phyloP scores from a whole-genome alignment of 2,888 invertebrate genomes.

The Oscheius myriophilus region DNA sequence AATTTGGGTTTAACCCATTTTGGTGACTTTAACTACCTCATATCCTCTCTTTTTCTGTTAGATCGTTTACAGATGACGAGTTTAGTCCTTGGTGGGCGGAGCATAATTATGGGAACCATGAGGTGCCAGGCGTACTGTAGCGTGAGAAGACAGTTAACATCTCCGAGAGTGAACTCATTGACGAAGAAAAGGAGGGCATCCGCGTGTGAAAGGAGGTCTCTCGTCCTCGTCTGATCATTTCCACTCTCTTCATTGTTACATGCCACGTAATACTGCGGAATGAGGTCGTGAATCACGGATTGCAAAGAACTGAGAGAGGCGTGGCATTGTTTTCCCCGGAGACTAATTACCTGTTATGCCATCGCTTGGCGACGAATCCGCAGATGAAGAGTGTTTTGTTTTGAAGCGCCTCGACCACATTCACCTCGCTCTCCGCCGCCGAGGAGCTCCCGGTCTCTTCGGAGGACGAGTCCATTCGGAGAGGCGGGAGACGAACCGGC shows the following conservation, averaged over 20 bases:
- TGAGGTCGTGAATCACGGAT: conserved; percentile 49
- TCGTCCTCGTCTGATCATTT: conserved; percentile 5
- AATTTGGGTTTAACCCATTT: background rate
- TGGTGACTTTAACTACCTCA: conserved; percentile 6
- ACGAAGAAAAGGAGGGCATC: conserved; percentile 56
- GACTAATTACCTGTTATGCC: conserved; percentile 41
- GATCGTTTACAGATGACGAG: conserved; percentile 50
- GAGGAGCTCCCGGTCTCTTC: background rate
- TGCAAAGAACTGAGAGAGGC: conserved; percentile 41
- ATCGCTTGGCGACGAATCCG: conserved; percentile 47
- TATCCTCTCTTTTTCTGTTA: conserved; percentile 26
- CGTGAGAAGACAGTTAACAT: conserved; percentile 51
- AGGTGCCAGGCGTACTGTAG: conserved; percentile 61
- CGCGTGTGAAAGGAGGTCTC: conserved; percentile 35
- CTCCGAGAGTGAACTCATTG: conserved; percentile 58
- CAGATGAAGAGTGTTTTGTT: conserved; percentile 41
- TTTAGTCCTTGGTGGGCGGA: conserved; percentile 58
- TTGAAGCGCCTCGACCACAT: conserved; percentile 14
- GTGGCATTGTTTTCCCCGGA: background rate
- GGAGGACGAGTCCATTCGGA: conserved; percentile 3
- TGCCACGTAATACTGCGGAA: conserved; percentile 54
- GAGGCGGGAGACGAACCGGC: conserved; percentile 10
- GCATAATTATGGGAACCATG: conserved; percentile 56
- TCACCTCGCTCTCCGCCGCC: conserved; percentile 9
- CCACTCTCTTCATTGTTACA: conserved; percentile 32